Percentiles rank a stretch among this genome's conserved stretches.
Evolutionary conservation across 1,140 invertebrate species (phyloP).

Genomic region (Eulimnadia texana): DNA sequence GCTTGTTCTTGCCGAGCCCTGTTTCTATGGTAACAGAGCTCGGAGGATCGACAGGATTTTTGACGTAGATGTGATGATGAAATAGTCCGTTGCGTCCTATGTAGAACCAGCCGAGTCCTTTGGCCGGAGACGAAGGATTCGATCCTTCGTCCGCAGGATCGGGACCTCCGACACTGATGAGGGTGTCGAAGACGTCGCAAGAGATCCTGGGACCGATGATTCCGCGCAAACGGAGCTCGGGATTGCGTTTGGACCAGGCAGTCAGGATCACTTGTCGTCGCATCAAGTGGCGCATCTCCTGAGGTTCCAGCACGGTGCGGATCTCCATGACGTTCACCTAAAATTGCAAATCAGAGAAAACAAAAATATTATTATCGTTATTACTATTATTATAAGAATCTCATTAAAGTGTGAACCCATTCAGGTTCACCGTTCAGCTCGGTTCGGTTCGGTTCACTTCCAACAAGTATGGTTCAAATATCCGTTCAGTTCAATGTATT

Average conservation of each 20-base stretch:
- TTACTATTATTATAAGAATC: background rate
- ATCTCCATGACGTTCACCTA: constrained; percentile 54
- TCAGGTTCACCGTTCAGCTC: too few relatives aligned
- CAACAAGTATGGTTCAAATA: too few relatives aligned
- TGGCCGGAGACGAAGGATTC: background rate
- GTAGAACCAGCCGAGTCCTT: constrained; percentile 52
- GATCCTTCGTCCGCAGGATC: constrained; percentile 16
- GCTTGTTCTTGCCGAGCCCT: constrained; percentile 11
- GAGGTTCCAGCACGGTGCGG: constrained; percentile 48
- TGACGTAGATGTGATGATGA: constrained; percentile 43
- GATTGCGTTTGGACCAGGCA: constrained; percentile 45
- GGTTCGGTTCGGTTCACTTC: too few relatives aligned
- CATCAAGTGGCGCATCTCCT: constrained; percentile 51
- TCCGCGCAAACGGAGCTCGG: constrained; percentile 43
- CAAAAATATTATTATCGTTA: background rate
- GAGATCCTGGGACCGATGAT: constrained; percentile 48
- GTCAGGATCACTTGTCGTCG: constrained; percentile 49
- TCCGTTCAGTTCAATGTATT: too few relatives aligned
- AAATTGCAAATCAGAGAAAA: constrained; percentile 1
- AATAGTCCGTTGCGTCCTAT: constrained; percentile 56
- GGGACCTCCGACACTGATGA: constrained; percentile 20
- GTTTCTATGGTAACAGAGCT: constrained; percentile 17
- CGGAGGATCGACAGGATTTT: background rate
- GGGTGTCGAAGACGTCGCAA: constrained; percentile 62
- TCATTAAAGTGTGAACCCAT: background rate